These are phyloP conservation scores for Peromyscus melanophrys DNA, from an alignment of 2,797 vertebrate species.

Conservation along the genomic window DNA sequence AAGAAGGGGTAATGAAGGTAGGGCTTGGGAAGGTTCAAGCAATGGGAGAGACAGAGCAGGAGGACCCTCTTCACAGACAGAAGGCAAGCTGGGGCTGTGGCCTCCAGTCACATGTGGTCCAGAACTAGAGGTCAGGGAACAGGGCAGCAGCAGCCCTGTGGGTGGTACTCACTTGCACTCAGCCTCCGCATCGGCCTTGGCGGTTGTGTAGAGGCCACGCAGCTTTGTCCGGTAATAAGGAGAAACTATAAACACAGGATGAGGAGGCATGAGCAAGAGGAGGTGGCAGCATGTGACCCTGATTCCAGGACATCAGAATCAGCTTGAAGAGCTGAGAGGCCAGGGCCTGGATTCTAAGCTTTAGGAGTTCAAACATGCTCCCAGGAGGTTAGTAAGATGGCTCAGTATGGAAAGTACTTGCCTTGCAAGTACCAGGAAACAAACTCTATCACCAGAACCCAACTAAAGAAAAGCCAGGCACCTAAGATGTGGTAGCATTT, in stretches of 20 bases:
- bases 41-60: not conserved
- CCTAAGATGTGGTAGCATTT: not conserved
- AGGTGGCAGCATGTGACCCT: fast-evolving
- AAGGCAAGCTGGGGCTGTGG: not conserved
- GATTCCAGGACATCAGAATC: not conserved
- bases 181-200: slow-evolving; percentile 95
- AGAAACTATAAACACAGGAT: slow-evolving; percentile 89
- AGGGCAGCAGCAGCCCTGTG: fast-evolving
- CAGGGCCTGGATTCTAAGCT: not conserved
- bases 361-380: not conserved
- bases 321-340: not conserved
- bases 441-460: not conserved
- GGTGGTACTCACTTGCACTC: slow-evolving; percentile 94
- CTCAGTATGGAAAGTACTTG: not conserved
- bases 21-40: not conserved
- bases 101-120: fast-evolving
- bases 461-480: not conserved
- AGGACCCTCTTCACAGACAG: not conserved
- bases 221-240: slow-evolving; percentile 97
- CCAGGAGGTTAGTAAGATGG: not conserved
- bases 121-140: not conserved
- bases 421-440: not conserved
- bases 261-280: not conserved
- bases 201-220: slow-evolving; percentile 95
- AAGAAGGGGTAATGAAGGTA: too few relatives aligned